Evolutionary conservation across 2,888 invertebrate genomes (phyloP).

Genomic region (Drosophila diplacantha): DNA sequence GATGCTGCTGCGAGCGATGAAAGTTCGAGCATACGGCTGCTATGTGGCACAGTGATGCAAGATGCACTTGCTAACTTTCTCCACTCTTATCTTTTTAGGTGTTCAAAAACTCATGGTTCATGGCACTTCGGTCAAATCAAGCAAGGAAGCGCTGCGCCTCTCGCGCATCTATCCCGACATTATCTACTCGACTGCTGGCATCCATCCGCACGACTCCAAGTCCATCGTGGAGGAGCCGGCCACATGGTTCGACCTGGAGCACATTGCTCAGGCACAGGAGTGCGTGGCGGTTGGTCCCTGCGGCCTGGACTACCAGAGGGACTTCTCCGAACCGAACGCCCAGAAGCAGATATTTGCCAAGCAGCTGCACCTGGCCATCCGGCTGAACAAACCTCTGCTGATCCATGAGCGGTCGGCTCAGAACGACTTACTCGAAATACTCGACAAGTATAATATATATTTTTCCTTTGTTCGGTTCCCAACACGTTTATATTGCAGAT

Average conservation of each 20-base stretch:
- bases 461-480: background rate
- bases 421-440: constrained; percentile 87
- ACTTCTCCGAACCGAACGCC: constrained; percentile 93
- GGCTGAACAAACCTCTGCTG: constrained; percentile 90
- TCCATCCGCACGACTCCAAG: constrained; percentile 96
- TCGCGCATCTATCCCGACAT: constrained; percentile 93
- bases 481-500: constrained; percentile 57
- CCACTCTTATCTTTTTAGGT: constrained; percentile 79
- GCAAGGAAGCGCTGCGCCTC: constrained; percentile 92
- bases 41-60: constrained; percentile 21
- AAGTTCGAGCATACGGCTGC: background rate
- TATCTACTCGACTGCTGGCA: constrained; percentile 93
- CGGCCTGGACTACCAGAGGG: constrained; percentile 95
- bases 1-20: constrained; percentile 3
- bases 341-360: constrained; percentile 92
- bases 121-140: constrained; percentile 91
- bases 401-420: constrained; percentile 96
- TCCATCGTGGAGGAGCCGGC: constrained; percentile 85
- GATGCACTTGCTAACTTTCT: constrained; percentile 36
- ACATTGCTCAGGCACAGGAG: constrained; percentile 88
- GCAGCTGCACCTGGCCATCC: constrained; percentile 91
- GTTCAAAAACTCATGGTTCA: constrained; percentile 97
- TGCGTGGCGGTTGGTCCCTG: constrained; percentile 97
- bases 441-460: constrained; percentile 68
- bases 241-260: constrained; percentile 87